Conservation (phyloP, 2,888 invertebrate species). For the Marasmarcha lunaedactyla region DNA sequence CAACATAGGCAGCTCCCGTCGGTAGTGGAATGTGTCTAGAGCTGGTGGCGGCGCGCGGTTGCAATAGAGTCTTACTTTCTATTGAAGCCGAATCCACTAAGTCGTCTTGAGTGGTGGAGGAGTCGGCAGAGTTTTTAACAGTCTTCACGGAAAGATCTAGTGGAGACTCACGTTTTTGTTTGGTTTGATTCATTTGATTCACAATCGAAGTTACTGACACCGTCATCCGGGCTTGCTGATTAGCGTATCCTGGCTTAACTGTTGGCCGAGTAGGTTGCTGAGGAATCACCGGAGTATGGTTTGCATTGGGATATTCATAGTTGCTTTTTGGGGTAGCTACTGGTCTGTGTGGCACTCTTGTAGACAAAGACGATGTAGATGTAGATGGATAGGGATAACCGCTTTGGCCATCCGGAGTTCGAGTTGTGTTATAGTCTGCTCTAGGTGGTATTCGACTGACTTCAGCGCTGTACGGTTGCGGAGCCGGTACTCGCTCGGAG, state of each 20-base stretch:
- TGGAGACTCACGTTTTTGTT: constrained; percentile 80
- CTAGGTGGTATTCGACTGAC: constrained; percentile 35
- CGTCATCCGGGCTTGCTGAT: constrained; percentile 56
- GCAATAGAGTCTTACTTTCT: constrained; percentile 42
- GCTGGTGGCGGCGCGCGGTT: constrained; percentile 37
- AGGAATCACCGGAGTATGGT: constrained; percentile 44
- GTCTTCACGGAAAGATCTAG: constrained; percentile 91
- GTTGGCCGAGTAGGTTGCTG: constrained; percentile 27
- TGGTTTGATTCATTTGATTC: constrained; percentile 59
- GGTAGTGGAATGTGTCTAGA: constrained; percentile 28
- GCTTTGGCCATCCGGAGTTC: constrained; percentile 35
- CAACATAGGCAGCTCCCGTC: constrained; percentile 26
- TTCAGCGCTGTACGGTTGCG: constrained; percentile 30
- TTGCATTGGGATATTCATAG: constrained; percentile 39
- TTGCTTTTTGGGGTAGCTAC: constrained; percentile 38
- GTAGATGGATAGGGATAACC: constrained; percentile 48
- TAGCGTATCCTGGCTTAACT: constrained; percentile 45
- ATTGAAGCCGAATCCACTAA: constrained; percentile 53
- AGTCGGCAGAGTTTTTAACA: constrained; percentile 88
- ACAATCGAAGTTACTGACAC: constrained; percentile 61
- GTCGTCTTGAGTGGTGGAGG: constrained; percentile 83
- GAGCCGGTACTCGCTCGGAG: constrained; percentile 39
- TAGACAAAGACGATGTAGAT: constrained; percentile 34
- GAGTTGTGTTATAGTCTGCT: constrained; percentile 37
- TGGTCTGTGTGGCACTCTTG: constrained; percentile 36